These are phyloP conservation scores for Orthosia cruda DNA, from an alignment of 2,888 invertebrate species.

Conservation along the genomic window DNA sequence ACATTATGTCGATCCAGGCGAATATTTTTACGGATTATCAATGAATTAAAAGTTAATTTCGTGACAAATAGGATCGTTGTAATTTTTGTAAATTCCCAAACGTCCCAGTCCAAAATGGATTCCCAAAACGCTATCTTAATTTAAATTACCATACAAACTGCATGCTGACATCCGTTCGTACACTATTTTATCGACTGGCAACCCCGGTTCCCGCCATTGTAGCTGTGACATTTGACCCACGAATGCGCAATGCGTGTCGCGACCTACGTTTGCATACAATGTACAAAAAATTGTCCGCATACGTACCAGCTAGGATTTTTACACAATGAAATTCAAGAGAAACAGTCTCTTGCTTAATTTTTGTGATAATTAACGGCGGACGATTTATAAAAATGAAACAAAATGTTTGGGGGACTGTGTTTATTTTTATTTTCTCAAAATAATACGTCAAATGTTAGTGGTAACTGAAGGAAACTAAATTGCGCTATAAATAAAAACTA, in stretches of 20 bases:
- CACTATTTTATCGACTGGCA: constrained; percentile 52
- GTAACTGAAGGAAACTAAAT: not conserved
- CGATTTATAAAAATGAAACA: not conserved
- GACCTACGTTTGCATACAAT: constrained; percentile 89
- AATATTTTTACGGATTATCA: no score
- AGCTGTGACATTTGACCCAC: constrained; percentile 86
- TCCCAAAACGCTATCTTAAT: constrained; percentile 11
- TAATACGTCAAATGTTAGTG: not conserved
- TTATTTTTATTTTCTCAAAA: not conserved
- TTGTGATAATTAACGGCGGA: constrained; percentile 31
- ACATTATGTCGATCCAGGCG: no score
- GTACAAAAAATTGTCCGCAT: constrained; percentile 74
- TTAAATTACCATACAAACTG: constrained; percentile 26
- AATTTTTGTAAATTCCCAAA: not conserved
- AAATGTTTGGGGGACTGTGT: not conserved
- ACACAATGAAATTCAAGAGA: constrained; percentile 58
- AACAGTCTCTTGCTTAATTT: constrained; percentile 39
- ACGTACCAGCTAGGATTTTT: constrained; percentile 64
- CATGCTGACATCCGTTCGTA: constrained; percentile 43
- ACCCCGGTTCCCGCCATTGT: constrained; percentile 69
- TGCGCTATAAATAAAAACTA: not conserved
- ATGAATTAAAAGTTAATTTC: no score
- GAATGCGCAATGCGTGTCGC: constrained; percentile 88
- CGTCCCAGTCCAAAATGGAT: not conserved
- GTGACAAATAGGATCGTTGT: not conserved